Base-by-base conservation (phyloP, 2,797 vertebrate genomes). In the Dryobates pubescens region DNA sequence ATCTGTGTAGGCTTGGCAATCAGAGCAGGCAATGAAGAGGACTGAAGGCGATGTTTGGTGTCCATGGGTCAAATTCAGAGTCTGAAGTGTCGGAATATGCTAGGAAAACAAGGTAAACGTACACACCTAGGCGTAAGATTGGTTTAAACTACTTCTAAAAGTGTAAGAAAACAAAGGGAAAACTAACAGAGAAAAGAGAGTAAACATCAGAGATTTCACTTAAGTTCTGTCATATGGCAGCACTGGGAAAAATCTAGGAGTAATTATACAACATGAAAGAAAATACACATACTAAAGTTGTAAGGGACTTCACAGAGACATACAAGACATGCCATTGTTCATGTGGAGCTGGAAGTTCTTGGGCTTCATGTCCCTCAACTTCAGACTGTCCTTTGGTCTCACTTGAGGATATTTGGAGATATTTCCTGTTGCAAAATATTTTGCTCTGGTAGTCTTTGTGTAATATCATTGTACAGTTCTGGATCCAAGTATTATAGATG, bases 321-420 rank as follows among this genome's bases (percentile, higher is more conserved):
- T 11, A 16, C 14, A 70, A n/a, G 29, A 7, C 10, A 5, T 43
- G 13, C 7, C 2, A 0, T 16, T 80, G n/a, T 32, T 64, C 6
- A 9, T 13, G 47, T 0, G 2, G 59, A 56, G 4, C 20, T 73
- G 36, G 32, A 67, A 27, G 27, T 26, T 5, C 34, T 62, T 1
- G 0, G 0, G 6, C 24, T 67, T 14, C 13, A 3, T 0, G 1
- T 51, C 11, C 17, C 8, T 74, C 29, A 47, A 30, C 13, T 24
- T 62, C 18, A 32, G 0, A 6, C 8, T 3, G 1, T 41, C 0
- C 0, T 45, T 86, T 74, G 1, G 4, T 71, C 4, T 72, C n/a
- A 26, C 26, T 72, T 87, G 27, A 34, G 38, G 7, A 14, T 61
- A 43, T 19, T 13, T 53, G 38, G 10, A 63, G 4, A 27, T 10